Evolutionary conservation across 2,888 invertebrate genomes (phyloP), one percentile per base, ranked within the genome.

Genomic region (Tricholauxania praeusta): DNA sequence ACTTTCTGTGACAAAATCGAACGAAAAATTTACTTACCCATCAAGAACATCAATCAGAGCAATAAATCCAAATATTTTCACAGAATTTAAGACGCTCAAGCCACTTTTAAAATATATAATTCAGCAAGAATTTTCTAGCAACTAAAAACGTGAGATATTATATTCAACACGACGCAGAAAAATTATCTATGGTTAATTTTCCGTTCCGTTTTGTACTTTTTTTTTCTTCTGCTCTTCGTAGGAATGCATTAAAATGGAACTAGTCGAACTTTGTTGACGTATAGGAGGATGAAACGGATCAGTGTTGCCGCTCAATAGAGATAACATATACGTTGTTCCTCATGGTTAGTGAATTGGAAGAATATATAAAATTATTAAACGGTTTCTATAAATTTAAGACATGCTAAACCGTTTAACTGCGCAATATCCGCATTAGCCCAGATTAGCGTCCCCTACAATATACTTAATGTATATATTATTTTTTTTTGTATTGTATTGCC

Each of bases 1-100:
- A 28, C 60, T 39, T 32, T 15, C n/a, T 60, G 7, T 28, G 4
- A 32, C 8, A 57, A 55, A 49, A 28, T 49, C n/a, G 10, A 28
- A 59, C 7, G 59, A 28, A 32, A 53, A 22, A 59, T 49, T 19
- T 59, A 68, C 68, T 68, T 32, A 68, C 68, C 57, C 68, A 49
- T 19, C 28, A 22, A 68, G 12, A 17, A 14, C 51, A 28, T 15
- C 4, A 15, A 49, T n/a, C 15, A 22, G 5, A 49, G n/a, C 59
- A 68, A 59, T 12, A 59, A 68, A 67, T 19, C 3, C n/a, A n/a
- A 14, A 7, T 51, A 22, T 51, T 64, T 39, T 15, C 22, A 51
- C n/a, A 64, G 28, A 51, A 64, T 64, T 64, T 51, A 64, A 51
- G 51, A 64, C 64, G 14, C 51, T 49, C 14, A 64, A 51, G 19